A percentile compares a stretch with the other conserved stretches of the same genome.
phyloP scores from a whole-genome alignment of 2,113 vertebrate species.

The Nibea coibor region DNA sequence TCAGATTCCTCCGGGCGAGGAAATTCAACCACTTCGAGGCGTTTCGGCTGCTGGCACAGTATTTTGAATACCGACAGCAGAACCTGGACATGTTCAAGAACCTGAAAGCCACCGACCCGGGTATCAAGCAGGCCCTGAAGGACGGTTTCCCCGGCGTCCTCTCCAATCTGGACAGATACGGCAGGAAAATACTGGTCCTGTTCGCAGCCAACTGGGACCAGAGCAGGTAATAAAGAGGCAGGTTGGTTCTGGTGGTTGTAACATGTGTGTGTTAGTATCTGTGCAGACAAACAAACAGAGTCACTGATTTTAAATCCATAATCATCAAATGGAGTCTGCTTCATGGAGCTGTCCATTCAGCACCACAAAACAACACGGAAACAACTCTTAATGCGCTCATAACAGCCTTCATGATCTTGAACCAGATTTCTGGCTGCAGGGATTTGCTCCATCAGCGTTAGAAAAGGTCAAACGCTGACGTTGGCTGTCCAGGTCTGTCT shows the following conservation, averaged over 20 bases:
- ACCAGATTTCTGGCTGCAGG: background rate
- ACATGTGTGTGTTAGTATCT: constrained; percentile 5
- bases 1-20: constrained; percentile 94
- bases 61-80: constrained; percentile 98
- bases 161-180: constrained; percentile 95
- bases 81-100: constrained; percentile 99
- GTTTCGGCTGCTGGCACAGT: constrained; percentile 96
- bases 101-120: constrained; percentile 97
- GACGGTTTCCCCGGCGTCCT: constrained; percentile 97
- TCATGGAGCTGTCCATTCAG: constrained; percentile 71
- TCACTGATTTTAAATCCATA: background rate
- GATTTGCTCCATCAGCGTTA: background rate
- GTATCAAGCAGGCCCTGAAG: constrained; percentile 98
- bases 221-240: constrained; percentile 89
- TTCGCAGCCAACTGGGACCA: constrained; percentile 99
- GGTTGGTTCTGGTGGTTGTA: background rate
- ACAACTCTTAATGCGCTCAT: background rate
- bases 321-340: background rate
- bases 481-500: background rate
- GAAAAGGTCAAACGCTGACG: background rate
- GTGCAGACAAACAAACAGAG: background rate
- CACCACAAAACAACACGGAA: constrained; percentile 44
- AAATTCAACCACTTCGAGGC: constrained; percentile 99
- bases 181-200: constrained; percentile 96
- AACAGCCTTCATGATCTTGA: background rate